Evolutionary conservation across 2,113 vertebrate species (phyloP).

Genomic region (Nycticebus coucang): DNA sequence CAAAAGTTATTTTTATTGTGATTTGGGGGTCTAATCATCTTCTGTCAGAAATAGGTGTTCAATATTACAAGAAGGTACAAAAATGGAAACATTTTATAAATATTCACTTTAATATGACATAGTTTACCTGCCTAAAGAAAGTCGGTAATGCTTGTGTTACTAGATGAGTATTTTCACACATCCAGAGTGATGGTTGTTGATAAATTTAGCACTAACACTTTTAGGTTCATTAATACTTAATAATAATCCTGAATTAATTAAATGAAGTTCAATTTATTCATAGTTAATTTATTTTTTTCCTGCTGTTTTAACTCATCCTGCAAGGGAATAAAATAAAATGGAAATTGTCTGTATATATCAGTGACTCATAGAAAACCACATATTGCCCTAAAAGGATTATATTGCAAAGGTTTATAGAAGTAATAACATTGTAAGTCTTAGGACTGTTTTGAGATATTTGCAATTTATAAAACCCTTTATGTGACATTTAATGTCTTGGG

Average conservation of each 20-base stretch:
- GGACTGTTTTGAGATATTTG: not conserved
- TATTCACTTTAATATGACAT: not conserved
- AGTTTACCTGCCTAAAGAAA: not conserved
- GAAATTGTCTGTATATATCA: not conserved
- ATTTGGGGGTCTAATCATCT: not conserved
- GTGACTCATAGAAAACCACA: not conserved
- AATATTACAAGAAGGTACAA: not conserved
- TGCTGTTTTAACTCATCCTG: conserved; percentile 52
- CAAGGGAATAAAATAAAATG: conserved; percentile 6
- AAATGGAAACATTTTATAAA: not conserved
- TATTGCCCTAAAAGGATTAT: conserved; percentile 15
- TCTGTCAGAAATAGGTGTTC: not conserved
- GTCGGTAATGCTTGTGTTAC: not conserved
- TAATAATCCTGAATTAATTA: conserved; percentile 69
- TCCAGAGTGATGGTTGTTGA: not conserved
- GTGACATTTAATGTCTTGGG: not conserved
- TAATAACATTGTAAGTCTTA: not conserved
- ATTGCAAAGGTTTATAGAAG: not conserved
- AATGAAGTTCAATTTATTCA: conserved; percentile 55
- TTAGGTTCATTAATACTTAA: conserved; percentile 65
- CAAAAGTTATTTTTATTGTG: conserved; percentile 24
- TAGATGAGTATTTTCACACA: conserved; percentile 17
- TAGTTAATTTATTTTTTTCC: conserved; percentile 31
- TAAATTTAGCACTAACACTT: conserved; percentile 54
- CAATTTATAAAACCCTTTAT: not conserved